These are phyloP conservation scores for Willisornis vidua DNA, from an alignment of 2,113 vertebrate genomes.

Conservation along the genomic window DNA sequence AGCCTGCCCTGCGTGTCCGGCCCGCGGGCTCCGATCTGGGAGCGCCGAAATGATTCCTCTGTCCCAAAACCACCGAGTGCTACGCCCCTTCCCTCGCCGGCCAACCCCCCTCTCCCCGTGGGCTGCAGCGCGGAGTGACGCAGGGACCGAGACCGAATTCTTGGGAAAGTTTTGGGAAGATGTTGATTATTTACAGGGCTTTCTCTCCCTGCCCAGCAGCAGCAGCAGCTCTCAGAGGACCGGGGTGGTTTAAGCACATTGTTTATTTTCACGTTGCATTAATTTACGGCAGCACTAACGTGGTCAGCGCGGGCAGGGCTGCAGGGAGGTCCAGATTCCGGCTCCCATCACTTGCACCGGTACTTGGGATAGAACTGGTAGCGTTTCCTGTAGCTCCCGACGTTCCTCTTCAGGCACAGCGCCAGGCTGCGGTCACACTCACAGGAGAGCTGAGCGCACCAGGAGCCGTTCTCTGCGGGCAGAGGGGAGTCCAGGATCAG, in stretches of 20 bases:
- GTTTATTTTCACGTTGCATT: background rate
- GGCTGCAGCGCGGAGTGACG: slow-evolving; percentile 11
- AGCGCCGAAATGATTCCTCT: background rate
- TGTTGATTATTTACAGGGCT: background rate
- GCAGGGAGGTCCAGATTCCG: accelerated
- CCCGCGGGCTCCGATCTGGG: background rate
- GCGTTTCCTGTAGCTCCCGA: background rate
- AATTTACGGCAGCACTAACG: accelerated
- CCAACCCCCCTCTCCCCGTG: background rate
- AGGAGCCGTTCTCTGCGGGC: background rate
- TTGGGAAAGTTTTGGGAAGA: background rate
- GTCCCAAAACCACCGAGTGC: background rate
- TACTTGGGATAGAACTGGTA: accelerated
- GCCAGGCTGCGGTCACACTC: slow-evolving; percentile 68
- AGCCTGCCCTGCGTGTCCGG: background rate
- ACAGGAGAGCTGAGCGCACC: slow-evolving; percentile 29
- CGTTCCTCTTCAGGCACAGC: slow-evolving; percentile 41
- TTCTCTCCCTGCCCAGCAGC: background rate
- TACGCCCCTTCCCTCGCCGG: background rate
- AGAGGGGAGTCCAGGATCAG: background rate
- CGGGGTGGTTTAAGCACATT: accelerated
- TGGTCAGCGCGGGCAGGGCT: accelerated
- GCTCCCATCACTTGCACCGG: background rate
- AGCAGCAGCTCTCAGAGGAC: background rate
- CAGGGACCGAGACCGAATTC: background rate